Conservation (phyloP, 1,140 invertebrate genomes). For the Brachionus sp. region DNA sequence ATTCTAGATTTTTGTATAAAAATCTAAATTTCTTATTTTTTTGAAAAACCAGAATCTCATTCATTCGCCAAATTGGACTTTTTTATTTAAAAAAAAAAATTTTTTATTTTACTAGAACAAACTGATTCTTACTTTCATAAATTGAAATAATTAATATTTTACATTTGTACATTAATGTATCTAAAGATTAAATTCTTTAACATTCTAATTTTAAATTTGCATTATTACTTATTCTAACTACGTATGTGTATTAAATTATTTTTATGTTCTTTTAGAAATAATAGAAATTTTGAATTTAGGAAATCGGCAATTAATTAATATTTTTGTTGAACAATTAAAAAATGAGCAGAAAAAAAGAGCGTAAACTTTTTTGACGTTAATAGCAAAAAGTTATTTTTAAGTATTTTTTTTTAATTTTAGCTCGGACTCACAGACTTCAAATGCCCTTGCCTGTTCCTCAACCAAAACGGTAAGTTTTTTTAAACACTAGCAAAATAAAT, state of each 20-base stretch:
- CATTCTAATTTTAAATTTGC: not conserved
- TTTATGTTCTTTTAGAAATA: not conserved
- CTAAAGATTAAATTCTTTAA: not conserved
- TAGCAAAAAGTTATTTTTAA: not conserved
- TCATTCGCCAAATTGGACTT: no score
- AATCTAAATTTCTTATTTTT: no score
- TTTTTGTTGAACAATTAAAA: no score
- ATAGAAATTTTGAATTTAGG: not conserved
- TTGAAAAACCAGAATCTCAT: no score
- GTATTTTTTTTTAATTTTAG: not conserved
- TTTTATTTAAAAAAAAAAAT: no score
- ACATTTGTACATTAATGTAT: not conserved
- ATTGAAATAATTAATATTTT: not conserved
- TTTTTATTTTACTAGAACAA: not conserved
- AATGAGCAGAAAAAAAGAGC: not conserved
- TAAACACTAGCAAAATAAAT: not conserved
- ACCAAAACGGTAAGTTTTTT: not conserved
- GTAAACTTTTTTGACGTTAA: not conserved
- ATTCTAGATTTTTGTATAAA: no score
- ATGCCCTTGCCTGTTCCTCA: not conserved
- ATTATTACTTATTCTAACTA: not conserved
- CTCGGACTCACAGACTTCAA: not conserved
- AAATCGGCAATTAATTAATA: no score
- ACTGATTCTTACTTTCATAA: not conserved
- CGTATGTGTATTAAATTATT: not conserved